phyloP scores from a whole-genome alignment of 2,888 invertebrate genomes.

The Sesia bembeciformis region DNA sequence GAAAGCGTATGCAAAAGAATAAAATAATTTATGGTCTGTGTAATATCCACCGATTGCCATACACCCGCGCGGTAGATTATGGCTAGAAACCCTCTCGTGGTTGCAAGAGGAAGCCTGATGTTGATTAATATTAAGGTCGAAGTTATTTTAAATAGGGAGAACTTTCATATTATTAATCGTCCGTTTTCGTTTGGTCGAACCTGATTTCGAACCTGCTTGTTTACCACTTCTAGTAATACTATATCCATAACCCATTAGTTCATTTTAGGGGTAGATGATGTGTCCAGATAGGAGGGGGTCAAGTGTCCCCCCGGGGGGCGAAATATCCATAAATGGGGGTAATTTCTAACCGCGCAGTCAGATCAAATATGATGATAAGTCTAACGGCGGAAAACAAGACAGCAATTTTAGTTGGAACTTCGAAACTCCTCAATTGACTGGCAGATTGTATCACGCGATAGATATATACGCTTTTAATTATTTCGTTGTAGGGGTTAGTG shows the following conservation, averaged over 20 bases:
- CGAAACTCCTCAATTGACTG: slow-evolving; percentile 64
- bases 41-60: too few relatives aligned
- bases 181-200: too few relatives aligned
- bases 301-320: slow-evolving; percentile 69
- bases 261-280: slow-evolving; percentile 70
- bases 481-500: slow-evolving; percentile 29
- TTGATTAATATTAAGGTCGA: too few relatives aligned
- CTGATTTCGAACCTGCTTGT: background rate
- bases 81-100: too few relatives aligned
- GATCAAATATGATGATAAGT: slow-evolving; percentile 62
- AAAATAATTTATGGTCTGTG: too few relatives aligned
- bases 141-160: too few relatives aligned
- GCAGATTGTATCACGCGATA: slow-evolving; percentile 54
- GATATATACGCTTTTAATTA: slow-evolving; percentile 60
- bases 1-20: too few relatives aligned
- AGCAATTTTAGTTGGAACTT: slow-evolving; percentile 63
- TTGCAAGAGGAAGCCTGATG: too few relatives aligned
- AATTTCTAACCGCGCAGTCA: slow-evolving; percentile 65
- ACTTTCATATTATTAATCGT: too few relatives aligned
- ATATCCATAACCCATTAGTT: slow-evolving; percentile 44
- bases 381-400: slow-evolving; percentile 61
- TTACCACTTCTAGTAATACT: background rate
- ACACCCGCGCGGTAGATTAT: too few relatives aligned
- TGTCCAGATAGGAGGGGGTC: slow-evolving; percentile 64
- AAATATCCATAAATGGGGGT: slow-evolving; percentile 70